A percentile compares a stretch with the other conserved stretches of the same genome.
These are phyloP conservation scores for Leucania comma DNA, from an alignment of 2,888 invertebrate genomes.

Conservation along the genomic window DNA sequence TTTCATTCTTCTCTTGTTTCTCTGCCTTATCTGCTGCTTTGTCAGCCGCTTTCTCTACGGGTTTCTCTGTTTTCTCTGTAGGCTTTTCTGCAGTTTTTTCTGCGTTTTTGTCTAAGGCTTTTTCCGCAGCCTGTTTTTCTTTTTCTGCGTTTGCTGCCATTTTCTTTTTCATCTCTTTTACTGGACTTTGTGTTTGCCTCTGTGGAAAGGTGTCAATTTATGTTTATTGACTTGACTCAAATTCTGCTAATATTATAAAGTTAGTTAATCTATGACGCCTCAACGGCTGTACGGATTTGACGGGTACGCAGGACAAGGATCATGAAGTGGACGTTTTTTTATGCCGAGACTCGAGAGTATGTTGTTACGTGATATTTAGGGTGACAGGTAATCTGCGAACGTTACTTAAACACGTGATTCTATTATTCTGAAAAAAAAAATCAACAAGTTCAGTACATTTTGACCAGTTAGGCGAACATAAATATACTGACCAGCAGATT, in stretches of 20 bases:
- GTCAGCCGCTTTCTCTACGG: constrained; percentile 61
- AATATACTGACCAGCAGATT: too few species aligned
- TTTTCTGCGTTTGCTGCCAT: constrained; percentile 85
- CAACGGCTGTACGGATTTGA: neutral
- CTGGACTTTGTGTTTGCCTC: constrained; percentile 81
- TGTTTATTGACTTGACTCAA: constrained; percentile 3
- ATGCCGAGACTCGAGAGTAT: too few species aligned
- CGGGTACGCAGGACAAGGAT: too few species aligned
- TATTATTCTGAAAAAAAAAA: too few species aligned
- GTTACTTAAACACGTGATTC: too few species aligned
- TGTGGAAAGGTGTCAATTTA: constrained; percentile 57
- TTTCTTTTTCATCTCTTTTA: constrained; percentile 88
- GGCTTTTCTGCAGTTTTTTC: constrained; percentile 71
- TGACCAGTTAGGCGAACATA: too few species aligned
- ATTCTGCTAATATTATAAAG: neutral
- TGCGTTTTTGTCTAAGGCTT: constrained; percentile 68
- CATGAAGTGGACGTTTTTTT: too few species aligned
- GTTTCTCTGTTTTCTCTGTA: constrained; percentile 64
- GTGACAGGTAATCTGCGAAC: too few species aligned
- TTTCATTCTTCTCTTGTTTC: constrained; percentile 54
- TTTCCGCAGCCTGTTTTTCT: constrained; percentile 81
- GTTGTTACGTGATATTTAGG: too few species aligned
- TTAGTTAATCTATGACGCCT: neutral
- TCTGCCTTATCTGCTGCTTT: constrained; percentile 54
- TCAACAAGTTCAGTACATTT: too few species aligned